Base-by-base conservation (phyloP, 2,888 invertebrate species). In the Trissoscelio sp. region DNA sequence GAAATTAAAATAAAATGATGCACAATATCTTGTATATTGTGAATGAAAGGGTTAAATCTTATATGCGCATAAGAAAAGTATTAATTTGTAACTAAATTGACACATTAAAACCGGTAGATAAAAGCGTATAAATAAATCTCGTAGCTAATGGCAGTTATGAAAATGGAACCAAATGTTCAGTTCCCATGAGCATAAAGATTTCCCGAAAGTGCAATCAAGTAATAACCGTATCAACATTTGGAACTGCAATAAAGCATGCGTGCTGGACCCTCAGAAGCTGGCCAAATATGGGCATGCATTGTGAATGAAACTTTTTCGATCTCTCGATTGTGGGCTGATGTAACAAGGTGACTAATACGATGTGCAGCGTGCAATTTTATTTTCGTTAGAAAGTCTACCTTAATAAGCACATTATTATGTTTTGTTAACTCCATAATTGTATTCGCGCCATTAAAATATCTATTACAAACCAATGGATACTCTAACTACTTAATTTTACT, bases 291-390 rank as follows among this genome's bases (percentile, higher is more conserved):
- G 74, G 31, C 66, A 66, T 12, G 66, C 28, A 37, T 66, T 37
- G 57, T 24, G 64, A 57, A 58, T 48, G 66, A 53, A 75, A 75
- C 74, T 66, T 64, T 66, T 57, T 66, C 57, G 39, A 66, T 48
- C 57, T 24, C 53, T 28, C 31, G 66, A 75, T 64, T 75, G 74
- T 75, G 48, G 74, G 57, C 46, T 75, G 74, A 66, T 75, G 74
- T 55, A 75, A 66, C 48, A 22, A 42, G 57, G 39, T 75, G 74
- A 75, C 74, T 75, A 75, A 75, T 46, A 44, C 74, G 22, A 42
- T n/a, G n/a, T 73, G 53, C 73, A 73, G 12, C 48, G 34, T 24
- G 46, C 34, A 44, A 20, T 46, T 53, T 42, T 62, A 51, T 73
- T 73, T 62, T 16, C 37, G 22, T 69, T 69, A 69, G 69, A 69